A percentile compares a stretch with the other conserved stretches of the same genome.
Evolutionary conservation across 2,888 invertebrate species (phyloP).

Genomic region (Matsumyia berberina): DNA sequence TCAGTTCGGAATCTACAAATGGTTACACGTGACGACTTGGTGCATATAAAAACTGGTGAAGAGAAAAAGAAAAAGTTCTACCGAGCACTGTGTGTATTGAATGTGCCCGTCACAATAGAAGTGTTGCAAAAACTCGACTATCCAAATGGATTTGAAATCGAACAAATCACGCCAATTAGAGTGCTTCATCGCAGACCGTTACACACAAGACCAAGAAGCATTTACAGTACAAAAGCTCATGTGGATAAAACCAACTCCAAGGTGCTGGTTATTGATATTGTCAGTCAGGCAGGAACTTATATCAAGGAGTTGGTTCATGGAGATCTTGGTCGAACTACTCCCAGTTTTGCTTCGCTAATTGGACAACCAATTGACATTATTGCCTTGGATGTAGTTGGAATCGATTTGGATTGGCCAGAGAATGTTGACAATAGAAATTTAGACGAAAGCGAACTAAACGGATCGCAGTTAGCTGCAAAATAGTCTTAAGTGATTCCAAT

Average conservation of each 20-base stretch:
- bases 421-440: conserved; percentile 79
- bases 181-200: conserved; percentile 94
- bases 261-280: conserved; percentile 87
- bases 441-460: background rate
- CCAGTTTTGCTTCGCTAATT: conserved; percentile 89
- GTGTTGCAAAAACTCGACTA: conserved; percentile 85
- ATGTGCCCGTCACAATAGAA: conserved; percentile 84
- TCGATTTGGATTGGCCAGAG: conserved; percentile 91
- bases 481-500: background rate
- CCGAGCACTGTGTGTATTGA: conserved; percentile 89
- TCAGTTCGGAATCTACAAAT: conserved; percentile 88
- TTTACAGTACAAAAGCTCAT: conserved; percentile 88
- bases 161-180: conserved; percentile 95
- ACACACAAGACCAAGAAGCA: conserved; percentile 87
- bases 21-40: conserved; percentile 88
- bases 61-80: conserved; percentile 95
- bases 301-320: conserved; percentile 99
- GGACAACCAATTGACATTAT: conserved; percentile 92
- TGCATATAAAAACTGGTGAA: conserved; percentile 92
- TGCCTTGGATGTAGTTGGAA: conserved; percentile 94
- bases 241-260: conserved; percentile 84
- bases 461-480: background rate
- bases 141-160: conserved; percentile 85
- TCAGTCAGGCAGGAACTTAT: conserved; percentile 97
- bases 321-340: conserved; percentile 95